Conservation (phyloP, 2,888 invertebrate genomes). For the Cephus pygmeus region DNA sequence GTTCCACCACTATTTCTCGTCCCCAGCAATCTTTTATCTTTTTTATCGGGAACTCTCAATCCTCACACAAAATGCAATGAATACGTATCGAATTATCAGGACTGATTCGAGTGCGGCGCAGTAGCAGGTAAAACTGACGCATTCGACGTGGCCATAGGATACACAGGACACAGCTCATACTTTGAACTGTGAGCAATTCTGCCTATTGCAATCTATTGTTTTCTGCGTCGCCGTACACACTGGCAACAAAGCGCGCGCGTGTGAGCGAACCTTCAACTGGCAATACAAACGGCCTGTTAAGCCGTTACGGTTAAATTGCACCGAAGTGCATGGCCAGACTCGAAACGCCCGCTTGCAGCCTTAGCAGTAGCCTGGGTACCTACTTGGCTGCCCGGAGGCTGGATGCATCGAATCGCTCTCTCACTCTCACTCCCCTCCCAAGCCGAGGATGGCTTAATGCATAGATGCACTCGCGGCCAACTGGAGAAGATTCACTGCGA, state of each 20-base stretch:
- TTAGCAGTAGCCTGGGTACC: not conserved
- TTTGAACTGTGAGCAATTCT: not conserved
- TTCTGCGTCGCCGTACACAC: not conserved
- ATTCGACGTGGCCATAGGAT: no score
- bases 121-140: not conserved
- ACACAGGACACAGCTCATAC: not conserved
- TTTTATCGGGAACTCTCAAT: no score
- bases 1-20: no score
- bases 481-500: not conserved
- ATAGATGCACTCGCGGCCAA: slow-evolving; percentile 2
- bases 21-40: no score
- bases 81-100: not conserved
- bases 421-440: not conserved
- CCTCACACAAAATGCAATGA: not conserved
- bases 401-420: not conserved
- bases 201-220: not conserved
- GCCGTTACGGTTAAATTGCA: slow-evolving; percentile 37
- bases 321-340: slow-evolving; percentile 18
- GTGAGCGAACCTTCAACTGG: slow-evolving; percentile 15
- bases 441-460: not conserved
- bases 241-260: slow-evolving; percentile 19
- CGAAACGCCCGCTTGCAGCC: not conserved
- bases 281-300: slow-evolving; percentile 34
- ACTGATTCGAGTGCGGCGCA: not conserved
- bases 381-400: not conserved